phyloP scores from a whole-genome alignment of 1,140 invertebrate genomes.

The Steinernema khuongi region DNA sequence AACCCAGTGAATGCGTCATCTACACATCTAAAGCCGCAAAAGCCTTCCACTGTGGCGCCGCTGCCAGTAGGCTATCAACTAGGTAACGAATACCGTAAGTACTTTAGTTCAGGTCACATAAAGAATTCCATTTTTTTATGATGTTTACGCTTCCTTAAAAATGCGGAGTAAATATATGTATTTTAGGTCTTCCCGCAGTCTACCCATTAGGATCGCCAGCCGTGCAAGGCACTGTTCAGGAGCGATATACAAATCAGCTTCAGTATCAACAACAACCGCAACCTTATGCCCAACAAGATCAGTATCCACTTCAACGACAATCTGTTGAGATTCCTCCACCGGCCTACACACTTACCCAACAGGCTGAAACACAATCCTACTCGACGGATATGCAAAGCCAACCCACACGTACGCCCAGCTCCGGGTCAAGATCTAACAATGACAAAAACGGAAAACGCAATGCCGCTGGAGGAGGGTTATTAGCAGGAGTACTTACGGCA shows the following conservation, averaged over 20 bases:
- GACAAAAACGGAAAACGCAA: too few relatives aligned
- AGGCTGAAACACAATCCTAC: too few relatives aligned
- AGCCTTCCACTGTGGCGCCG: not conserved
- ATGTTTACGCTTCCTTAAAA: slow-evolving; percentile 11
- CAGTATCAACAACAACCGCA: not conserved
- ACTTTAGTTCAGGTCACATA: too few relatives aligned
- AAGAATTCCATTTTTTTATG: not conserved
- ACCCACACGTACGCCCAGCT: too few relatives aligned
- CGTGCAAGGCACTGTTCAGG: slow-evolving; percentile 16
- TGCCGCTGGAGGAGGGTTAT: too few relatives aligned
- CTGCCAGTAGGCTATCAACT: slow-evolving; percentile 14
- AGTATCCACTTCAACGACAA: too few relatives aligned
- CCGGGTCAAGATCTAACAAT: too few relatives aligned
- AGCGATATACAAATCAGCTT: slow-evolving; percentile 7
- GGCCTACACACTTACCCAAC: not conserved
- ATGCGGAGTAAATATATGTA: slow-evolving; percentile 16
- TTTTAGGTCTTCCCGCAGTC: slow-evolving; percentile 26
- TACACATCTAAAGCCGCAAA: slow-evolving; percentile 17
- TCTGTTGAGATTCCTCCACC: not conserved
- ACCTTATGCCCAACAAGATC: too few relatives aligned
- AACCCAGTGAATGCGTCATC: slow-evolving; percentile 27
- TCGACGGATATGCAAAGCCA: too few relatives aligned
- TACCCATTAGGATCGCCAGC: slow-evolving; percentile 30
- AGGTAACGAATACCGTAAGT: slow-evolving; percentile 28
- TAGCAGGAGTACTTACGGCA: too few relatives aligned